phyloP scores from a whole-genome alignment of 2,797 vertebrate species.

The Onychomys leucogaster region DNA sequence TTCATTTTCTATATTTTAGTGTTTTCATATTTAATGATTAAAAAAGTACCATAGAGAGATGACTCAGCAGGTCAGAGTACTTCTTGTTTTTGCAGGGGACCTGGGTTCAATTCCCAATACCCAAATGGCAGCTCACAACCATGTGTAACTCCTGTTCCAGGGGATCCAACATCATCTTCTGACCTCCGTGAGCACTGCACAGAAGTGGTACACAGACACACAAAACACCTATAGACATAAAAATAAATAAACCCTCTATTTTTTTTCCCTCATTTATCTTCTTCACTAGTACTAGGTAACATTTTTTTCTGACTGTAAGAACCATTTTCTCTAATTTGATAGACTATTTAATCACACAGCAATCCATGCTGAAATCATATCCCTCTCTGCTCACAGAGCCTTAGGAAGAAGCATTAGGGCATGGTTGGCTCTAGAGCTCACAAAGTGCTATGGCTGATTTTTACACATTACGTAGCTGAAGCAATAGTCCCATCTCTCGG shows the following conservation, averaged over 20 bases:
- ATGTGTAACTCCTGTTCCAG: not conserved
- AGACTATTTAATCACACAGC: not conserved
- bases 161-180: not conserved
- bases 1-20: constrained; percentile 34
- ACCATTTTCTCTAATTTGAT: constrained; percentile 44
- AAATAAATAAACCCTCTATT: not conserved
- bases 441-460: not conserved
- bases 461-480: not conserved
- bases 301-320: constrained; percentile 47
- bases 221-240: not conserved
- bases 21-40: constrained; percentile 36
- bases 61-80: not conserved
- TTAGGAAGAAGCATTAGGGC: not conserved
- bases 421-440: not conserved
- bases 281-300: constrained; percentile 33
- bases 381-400: not conserved
- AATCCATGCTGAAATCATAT: constrained; percentile 12
- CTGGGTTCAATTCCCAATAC: not conserved
- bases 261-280: constrained; percentile 5
- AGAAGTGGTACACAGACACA: not conserved
- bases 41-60: not conserved
- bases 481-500: not conserved
- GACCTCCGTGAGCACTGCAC: not conserved
- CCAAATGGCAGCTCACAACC: too few relatives aligned
- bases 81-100: not conserved